A percentile compares a stretch with the other conserved stretches of the same genome.
These are phyloP conservation scores for Xylocampa areola DNA, from an alignment of 2,888 invertebrate genomes.

Conservation along the genomic window DNA sequence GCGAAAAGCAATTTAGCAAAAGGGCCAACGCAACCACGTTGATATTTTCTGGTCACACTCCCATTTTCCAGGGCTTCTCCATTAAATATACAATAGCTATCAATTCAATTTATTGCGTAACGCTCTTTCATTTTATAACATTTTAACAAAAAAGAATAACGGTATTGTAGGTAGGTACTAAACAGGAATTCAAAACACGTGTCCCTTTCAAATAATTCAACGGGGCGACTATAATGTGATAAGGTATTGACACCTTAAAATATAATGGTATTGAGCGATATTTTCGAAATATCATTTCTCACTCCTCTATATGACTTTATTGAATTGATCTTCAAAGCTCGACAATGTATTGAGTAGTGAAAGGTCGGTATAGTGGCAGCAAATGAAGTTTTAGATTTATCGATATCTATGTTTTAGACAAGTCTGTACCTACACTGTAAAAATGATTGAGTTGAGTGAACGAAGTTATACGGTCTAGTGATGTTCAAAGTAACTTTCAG, in stretches of 20 bases:
- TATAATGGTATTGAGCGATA: constrained; percentile 4
- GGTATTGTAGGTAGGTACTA: too few species aligned
- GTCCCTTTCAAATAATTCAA: constrained; percentile 21
- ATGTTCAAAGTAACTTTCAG: constrained; percentile 33
- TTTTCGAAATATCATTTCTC: constrained; percentile 20
- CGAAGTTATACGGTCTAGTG: constrained; percentile 36
- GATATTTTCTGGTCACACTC: constrained; percentile 23
- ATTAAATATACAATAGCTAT: constrained; percentile 42
- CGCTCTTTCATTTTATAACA: constrained; percentile 20
- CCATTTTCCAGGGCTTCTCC: constrained; percentile 28
- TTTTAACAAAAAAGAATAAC: constrained; percentile 28
- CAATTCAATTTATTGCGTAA: constrained; percentile 31
- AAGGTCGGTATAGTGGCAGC: constrained; percentile 16
- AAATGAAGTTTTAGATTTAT: constrained; percentile 36
- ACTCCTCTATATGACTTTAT: constrained; percentile 25
- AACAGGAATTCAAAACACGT: constrained; percentile 32
- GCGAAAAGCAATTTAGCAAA: constrained; percentile 34
- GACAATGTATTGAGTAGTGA: constrained; percentile 17
- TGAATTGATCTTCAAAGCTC: constrained; percentile 36
- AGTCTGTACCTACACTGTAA: constrained; percentile 26
- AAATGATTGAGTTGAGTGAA: constrained; percentile 43
- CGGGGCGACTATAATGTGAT: constrained; percentile 18
- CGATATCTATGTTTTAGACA: constrained; percentile 31
- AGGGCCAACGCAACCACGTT: constrained; percentile 20
- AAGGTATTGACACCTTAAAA: constrained; percentile 9